Evolutionary conservation across 2,888 invertebrate genomes (phyloP), one percentile per base, ranked within the genome.

Genomic region (Acleris holmiana): DNA sequence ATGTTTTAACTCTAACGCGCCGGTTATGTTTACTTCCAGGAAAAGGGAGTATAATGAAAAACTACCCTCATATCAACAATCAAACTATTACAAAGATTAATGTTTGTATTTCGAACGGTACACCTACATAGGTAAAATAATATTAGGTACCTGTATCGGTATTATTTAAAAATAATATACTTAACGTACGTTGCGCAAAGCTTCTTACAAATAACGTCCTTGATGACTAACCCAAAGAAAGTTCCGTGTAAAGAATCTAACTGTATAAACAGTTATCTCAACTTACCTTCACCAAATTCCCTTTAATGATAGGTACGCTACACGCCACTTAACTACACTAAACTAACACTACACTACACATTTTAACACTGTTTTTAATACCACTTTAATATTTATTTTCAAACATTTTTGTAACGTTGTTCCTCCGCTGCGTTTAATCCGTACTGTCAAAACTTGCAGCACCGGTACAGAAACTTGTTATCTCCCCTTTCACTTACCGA

Each of bases 371-470:
- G 67, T 71, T 75, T 77, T 77, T 75, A 78, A 71, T 82, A 44
- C 17, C 79, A 80, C 78, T 78, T 8, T 53, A 63, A 53, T 21
- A 59, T 64, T 59, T 49, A 54, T 64, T 58, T 47, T 54, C 40
- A 79, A 78, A 84, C 82, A 82, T 84, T 73, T 76, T 80, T 74
- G 69, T 69, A 77, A 76, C 71, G 79, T 76, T 84, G 75, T 78
- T 78, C 77, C 74, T 68, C 70, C 69, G 80, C 84, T 78, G 81
- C 78, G 87, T 85, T 90, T 80, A 79, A 84, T 83, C 81, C 78
- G 83, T 83, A 86, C 88, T 91, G 91, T 91, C 91, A 92, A 92
- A 91, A 91, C 86, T 90, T 89, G 91, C 85, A 83, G 80, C 86
- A 88, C 91, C 89, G 88, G 91, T 89, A 80, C 78, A 75, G 76